Conservation (phyloP, 1,140 invertebrate genomes). For the Leptinotarsa undecemlineata region DNA sequence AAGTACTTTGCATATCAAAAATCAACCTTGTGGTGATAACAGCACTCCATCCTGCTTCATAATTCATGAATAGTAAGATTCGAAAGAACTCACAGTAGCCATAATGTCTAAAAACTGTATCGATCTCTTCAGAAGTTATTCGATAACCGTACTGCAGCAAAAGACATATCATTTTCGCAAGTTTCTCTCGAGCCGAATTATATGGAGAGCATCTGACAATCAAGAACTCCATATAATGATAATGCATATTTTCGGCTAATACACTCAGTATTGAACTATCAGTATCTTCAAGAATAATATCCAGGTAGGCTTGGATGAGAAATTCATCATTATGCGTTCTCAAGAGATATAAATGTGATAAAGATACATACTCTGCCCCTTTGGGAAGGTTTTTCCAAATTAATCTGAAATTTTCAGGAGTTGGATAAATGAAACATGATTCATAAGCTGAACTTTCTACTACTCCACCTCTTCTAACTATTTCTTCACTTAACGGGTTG, state of each 20-base stretch:
- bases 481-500: conserved; percentile 26
- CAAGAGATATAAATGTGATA: no score
- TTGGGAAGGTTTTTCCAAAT: conserved; percentile 33
- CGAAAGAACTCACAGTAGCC: conserved; percentile 29
- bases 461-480: conserved; percentile 32
- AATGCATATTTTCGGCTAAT: conserved; percentile 4
- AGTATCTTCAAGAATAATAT: conserved; percentile 25
- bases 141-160: conserved; percentile 19
- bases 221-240: conserved; percentile 8
- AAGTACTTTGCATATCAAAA: conserved; percentile 5
- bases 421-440: conserved; percentile 24
- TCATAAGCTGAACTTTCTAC: conserved; percentile 21
- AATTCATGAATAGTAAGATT: conserved; percentile 23
- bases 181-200: not conserved
- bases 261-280: conserved; percentile 1
- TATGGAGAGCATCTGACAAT: conserved; percentile 6
- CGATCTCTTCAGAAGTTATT: conserved; percentile 11
- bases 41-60: not conserved
- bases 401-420: conserved; percentile 29
- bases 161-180: conserved; percentile 25
- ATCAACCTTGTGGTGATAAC: conserved; percentile 10
- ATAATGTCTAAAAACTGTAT: conserved; percentile 20
- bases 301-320: conserved; percentile 18
- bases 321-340: no score
- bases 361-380: no score